Percentiles rank a stretch among this genome's conserved stretches.
These are phyloP conservation scores for Coregonus sp. DNA, from an alignment of 2,797 vertebrate species.

Conservation along the genomic window DNA sequence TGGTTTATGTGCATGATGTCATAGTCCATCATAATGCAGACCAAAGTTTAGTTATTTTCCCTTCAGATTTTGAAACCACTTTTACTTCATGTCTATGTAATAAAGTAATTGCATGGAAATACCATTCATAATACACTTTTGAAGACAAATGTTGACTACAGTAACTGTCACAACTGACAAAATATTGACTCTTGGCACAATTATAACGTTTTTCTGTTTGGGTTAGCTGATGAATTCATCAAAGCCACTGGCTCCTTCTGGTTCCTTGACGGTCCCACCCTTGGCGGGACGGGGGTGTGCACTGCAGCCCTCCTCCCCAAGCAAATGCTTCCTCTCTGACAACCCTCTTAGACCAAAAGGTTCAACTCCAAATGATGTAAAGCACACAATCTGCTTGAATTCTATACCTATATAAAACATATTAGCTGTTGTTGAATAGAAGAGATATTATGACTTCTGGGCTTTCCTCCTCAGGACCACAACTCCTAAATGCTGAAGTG, in stretches of 20 bases:
- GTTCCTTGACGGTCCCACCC: neutral
- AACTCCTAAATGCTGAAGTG: neutral
- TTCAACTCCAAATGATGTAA: too few relatives aligned
- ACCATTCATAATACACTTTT: neutral
- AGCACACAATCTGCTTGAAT: too few relatives aligned
- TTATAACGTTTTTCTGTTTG: neutral
- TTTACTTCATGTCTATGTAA: neutral
- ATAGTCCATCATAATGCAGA: neutral
- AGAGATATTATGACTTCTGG: neutral
- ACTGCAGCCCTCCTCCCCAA: too few relatives aligned
- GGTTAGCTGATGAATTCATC: neutral
- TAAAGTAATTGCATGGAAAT: neutral
- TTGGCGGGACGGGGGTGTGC: neutral
- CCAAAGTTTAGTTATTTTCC: neutral
- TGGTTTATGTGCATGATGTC: neutral
- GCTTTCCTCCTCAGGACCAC: neutral
- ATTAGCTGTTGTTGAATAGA: neutral
- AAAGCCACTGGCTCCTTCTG: neutral
- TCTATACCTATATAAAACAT: neutral
- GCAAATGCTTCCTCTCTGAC: too few relatives aligned
- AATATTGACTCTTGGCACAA: too few relatives aligned
- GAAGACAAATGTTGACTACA: too few relatives aligned
- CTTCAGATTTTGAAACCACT: neutral
- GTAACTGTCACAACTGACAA: too few relatives aligned
- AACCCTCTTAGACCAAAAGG: too few relatives aligned